phyloP scores from a whole-genome alignment of 2,888 invertebrate genomes.

The Coecobrya sp. region DNA sequence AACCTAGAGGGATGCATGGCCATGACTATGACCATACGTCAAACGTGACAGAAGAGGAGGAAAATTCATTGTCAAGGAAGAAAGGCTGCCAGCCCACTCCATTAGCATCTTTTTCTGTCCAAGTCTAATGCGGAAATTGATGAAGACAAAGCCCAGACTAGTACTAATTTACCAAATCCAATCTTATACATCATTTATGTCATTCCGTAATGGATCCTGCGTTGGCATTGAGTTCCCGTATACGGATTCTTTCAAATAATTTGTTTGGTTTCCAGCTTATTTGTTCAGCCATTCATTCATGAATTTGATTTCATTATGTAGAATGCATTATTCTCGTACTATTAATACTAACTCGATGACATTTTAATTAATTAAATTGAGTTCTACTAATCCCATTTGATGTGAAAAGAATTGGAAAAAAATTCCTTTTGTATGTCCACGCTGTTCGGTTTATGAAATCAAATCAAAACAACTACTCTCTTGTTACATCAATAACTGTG shows the following conservation, averaged over 20 bases:
- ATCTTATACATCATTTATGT: constrained; percentile 61
- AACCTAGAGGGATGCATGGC: neutral
- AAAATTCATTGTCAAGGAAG: constrained; percentile 63
- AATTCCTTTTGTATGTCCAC: too few relatives aligned
- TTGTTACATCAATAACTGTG: too few relatives aligned
- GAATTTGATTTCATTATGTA: too few relatives aligned
- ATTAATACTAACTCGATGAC: too few relatives aligned
- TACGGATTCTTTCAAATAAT: constrained; percentile 6
- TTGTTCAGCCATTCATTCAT: too few relatives aligned
- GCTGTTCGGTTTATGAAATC: too few relatives aligned
- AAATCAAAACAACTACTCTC: too few relatives aligned
- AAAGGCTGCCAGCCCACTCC: constrained; percentile 62
- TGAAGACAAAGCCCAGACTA: constrained; percentile 55
- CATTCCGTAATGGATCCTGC: neutral
- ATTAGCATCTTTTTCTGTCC: constrained; percentile 58
- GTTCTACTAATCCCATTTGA: too few relatives aligned
- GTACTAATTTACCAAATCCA: constrained; percentile 72
- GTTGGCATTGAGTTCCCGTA: neutral
- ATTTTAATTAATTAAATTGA: too few relatives aligned
- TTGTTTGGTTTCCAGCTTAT: too few relatives aligned
- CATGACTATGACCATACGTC: constrained; percentile 35
- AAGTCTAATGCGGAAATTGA: constrained; percentile 42
- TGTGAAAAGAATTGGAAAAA: too few relatives aligned
- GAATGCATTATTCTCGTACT: too few relatives aligned
- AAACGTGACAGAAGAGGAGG: neutral